Percentiles rank a stretch among this genome's conserved stretches.
These are phyloP conservation scores for Pitta sordida DNA, from an alignment of 2,113 vertebrate species.

Conservation along the genomic window DNA sequence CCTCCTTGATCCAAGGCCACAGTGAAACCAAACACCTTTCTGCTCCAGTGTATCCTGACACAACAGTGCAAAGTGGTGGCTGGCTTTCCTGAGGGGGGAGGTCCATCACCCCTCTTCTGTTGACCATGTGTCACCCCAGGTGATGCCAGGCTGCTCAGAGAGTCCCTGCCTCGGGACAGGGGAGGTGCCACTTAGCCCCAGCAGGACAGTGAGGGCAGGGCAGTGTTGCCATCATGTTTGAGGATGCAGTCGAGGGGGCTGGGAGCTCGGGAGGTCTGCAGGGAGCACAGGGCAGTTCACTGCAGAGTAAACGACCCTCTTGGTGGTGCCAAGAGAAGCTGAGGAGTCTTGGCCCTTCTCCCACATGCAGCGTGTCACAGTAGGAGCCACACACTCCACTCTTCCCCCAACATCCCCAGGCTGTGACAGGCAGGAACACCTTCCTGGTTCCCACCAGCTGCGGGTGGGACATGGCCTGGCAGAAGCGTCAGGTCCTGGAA, in stretches of 20 bases:
- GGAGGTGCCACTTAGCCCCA: not conserved
- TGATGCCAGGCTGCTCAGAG: not conserved
- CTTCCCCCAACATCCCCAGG: not conserved
- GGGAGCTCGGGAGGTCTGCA: not conserved
- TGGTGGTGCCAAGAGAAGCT: not conserved
- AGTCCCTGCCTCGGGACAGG: not conserved
- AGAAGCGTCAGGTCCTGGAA: not conserved
- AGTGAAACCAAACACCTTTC: constrained; percentile 52
- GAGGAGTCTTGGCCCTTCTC: not conserved
- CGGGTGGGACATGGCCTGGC: not conserved
- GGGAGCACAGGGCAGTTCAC: not conserved
- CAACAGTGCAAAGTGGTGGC: not conserved
- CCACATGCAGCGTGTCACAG: not conserved
- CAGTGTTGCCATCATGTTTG: not conserved
- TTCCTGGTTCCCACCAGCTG: not conserved
- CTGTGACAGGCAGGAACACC: not conserved
- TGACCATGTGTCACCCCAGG: not conserved
- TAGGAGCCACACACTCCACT: not conserved
- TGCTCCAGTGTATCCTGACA: constrained; percentile 3
- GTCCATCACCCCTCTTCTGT: not conserved
- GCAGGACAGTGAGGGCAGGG: not conserved
- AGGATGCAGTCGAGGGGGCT: not conserved
- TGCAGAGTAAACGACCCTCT: no score
- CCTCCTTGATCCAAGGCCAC: constrained; percentile 48
- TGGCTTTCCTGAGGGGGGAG: not conserved